These are phyloP conservation scores for Gallinago nigripennis DNA, from an alignment of 2,797 vertebrate species.

Conservation along the genomic window DNA sequence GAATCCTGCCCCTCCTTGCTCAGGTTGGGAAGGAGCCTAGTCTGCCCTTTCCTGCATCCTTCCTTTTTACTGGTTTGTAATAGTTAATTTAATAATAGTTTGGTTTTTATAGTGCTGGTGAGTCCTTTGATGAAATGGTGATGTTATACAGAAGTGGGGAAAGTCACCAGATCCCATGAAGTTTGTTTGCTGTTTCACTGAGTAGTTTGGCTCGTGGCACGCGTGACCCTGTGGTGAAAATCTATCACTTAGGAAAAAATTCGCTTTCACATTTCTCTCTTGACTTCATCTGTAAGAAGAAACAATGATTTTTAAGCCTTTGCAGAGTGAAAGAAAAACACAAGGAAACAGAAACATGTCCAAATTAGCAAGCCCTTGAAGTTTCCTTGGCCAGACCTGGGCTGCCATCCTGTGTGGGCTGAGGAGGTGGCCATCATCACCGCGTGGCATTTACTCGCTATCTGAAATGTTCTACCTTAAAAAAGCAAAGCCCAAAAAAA, in stretches of 20 bases:
- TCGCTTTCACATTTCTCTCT: background rate
- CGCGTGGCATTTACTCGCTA: background rate
- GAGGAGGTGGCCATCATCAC: background rate
- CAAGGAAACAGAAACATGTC: background rate
- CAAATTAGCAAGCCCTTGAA: background rate
- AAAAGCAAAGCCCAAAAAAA: background rate
- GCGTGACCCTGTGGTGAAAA: background rate
- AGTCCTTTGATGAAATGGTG: background rate
- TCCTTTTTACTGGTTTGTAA: background rate
- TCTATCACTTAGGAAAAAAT: background rate
- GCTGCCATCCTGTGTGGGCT: background rate
- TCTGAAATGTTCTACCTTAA: conserved; percentile 26
- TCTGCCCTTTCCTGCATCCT: background rate
- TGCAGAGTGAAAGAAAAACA: background rate
- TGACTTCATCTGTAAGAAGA: background rate
- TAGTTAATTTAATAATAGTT: background rate
- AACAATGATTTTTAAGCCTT: background rate
- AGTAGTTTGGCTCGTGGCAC: background rate
- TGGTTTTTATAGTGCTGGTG: background rate
- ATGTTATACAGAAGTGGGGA: background rate
- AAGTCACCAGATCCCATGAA: background rate
- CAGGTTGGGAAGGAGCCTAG: background rate
- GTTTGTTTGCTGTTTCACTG: background rate
- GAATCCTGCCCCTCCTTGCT: background rate
- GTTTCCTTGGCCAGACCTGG: background rate